Percentiles rank a stretch among this genome's conserved stretches.
Evolutionary conservation across 2,113 vertebrate genomes (phyloP).

Genomic region (Acanthisitta chloris): DNA sequence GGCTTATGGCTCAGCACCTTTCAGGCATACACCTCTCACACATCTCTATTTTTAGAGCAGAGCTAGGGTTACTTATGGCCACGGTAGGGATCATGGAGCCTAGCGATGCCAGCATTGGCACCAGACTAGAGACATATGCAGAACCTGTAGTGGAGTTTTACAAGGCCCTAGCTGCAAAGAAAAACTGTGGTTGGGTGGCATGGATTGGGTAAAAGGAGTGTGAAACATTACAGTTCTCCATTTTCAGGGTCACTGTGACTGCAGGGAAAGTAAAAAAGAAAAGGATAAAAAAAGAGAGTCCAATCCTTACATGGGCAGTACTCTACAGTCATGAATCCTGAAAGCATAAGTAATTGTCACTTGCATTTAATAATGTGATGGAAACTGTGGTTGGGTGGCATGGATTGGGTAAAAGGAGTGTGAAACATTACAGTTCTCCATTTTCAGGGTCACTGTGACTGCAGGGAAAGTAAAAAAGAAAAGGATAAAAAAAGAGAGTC

Average conservation of each 20-base stretch:
- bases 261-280: too few species aligned
- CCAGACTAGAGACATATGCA: background rate
- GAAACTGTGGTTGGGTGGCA: background rate
- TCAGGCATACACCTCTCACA: background rate
- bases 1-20: background rate
- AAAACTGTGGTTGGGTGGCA: background rate
- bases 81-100: background rate
- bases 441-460: background rate
- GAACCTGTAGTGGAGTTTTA: background rate
- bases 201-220: background rate
- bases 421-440: background rate
- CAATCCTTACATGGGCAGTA: background rate
- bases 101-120: background rate
- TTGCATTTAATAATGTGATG: background rate
- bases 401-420: background rate
- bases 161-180: background rate
- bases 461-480: too few species aligned
- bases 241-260: background rate
- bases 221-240: background rate
- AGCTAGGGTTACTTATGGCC: background rate
- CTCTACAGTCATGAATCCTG: background rate
- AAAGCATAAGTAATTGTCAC: background rate
- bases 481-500: background rate
- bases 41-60: background rate
- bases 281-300: background rate